These are phyloP conservation scores for Urocyon cinereoargenteus DNA, from an alignment of 2,797 vertebrate species.

Conservation along the genomic window DNA sequence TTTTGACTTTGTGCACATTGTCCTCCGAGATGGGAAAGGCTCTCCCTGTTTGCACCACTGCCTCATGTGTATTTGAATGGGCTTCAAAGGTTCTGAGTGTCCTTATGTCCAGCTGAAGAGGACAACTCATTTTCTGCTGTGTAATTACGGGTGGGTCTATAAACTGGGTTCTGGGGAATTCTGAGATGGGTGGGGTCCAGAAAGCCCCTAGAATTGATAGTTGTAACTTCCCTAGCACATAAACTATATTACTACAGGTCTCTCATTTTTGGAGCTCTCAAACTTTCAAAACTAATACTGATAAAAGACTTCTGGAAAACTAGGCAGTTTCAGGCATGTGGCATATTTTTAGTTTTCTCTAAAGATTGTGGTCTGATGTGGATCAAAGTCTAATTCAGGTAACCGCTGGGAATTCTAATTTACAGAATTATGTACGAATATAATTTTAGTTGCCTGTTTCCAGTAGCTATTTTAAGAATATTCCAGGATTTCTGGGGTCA, in stretches of 20 bases:
- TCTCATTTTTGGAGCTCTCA: not conserved
- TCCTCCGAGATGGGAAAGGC: not conserved
- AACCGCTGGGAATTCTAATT: constrained; percentile 49
- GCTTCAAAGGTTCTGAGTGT: not conserved
- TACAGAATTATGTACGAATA: constrained; percentile 55
- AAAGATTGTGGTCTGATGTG: constrained; percentile 27
- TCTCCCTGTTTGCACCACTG: not conserved
- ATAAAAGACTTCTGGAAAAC: constrained; percentile 5
- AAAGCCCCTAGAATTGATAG: not conserved
- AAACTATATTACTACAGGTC: not conserved
- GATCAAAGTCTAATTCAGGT: constrained; percentile 51
- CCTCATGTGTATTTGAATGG: not conserved
- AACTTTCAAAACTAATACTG: not conserved
- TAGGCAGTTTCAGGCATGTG: not conserved
- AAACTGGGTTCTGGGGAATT: not conserved
- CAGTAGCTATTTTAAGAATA: constrained; percentile 65
- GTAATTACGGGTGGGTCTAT: not conserved
- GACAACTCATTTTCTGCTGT: not conserved
- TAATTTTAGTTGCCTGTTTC: constrained; percentile 29
- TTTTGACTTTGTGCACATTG: not conserved
- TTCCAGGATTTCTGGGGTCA: not conserved
- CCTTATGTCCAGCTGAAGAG: not conserved
- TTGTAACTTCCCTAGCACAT: not conserved
- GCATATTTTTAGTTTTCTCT: constrained; percentile 18
- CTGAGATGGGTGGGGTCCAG: not conserved